Conservation (phyloP, 2,888 invertebrate species). For the Luperina nickerlii region DNA sequence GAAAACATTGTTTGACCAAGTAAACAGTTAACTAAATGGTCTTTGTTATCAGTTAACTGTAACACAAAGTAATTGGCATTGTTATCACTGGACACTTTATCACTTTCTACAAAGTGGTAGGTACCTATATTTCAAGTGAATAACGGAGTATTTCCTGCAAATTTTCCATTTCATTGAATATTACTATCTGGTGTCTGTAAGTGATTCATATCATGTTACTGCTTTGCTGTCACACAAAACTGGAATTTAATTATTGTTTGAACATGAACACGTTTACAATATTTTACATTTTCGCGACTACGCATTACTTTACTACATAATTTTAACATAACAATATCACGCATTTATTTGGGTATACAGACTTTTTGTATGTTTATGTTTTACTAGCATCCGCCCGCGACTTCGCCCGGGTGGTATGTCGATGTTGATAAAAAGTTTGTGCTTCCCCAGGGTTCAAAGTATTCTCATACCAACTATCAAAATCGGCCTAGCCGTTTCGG, state of each 20-base stretch:
- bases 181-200: background rate
- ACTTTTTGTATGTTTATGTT: no score
- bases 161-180: conserved; percentile 42
- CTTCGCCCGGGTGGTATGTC: no score
- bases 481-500: no score
- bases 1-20: background rate
- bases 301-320: background rate
- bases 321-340: background rate
- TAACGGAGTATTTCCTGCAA: conserved; percentile 23
- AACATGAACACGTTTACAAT: conserved; percentile 28
- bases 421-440: no score
- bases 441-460: no score
- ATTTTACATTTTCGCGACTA: conserved; percentile 8
- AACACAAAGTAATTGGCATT: conserved; percentile 22
- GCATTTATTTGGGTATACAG: no score
- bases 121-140: background rate
- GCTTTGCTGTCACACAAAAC: conserved; percentile 14
- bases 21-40: conserved; percentile 16
- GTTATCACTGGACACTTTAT: conserved; percentile 34
- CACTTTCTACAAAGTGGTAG: conserved; percentile 15
- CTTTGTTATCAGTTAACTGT: conserved; percentile 29
- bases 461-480: no score
- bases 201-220: conserved; percentile 16
- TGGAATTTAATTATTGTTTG: conserved; percentile 16
- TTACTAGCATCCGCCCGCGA: no score